A percentile compares a stretch with the other conserved stretches of the same genome.
These are phyloP conservation scores for Caenorhabditis imperialis DNA, from an alignment of 2,888 invertebrate species.

Conservation along the genomic window DNA sequence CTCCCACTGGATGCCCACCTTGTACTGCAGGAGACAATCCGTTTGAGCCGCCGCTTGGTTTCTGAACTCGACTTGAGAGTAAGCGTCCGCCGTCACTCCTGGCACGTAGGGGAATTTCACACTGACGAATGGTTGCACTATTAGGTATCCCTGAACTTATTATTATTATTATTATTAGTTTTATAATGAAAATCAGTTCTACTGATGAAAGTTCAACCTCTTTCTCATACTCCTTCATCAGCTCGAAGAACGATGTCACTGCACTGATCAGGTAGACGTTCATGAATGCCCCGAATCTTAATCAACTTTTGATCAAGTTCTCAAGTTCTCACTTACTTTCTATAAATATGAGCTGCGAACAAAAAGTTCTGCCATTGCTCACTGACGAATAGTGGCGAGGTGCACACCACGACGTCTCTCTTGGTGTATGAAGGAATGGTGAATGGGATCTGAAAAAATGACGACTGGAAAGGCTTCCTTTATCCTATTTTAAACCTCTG, in stretches of 20 bases:
- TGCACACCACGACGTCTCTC: conserved; percentile 59
- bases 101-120: conserved; percentile 46
- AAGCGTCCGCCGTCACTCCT: conserved; percentile 45
- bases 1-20: too few species aligned
- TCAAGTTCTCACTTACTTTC: conserved; percentile 39
- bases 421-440: conserved; percentile 17
- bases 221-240: conserved; percentile 59
- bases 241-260: conserved; percentile 57
- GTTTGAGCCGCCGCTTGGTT: conserved; percentile 63
- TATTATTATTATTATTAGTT: too few species aligned
- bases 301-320: too few species aligned
- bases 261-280: conserved; percentile 60
- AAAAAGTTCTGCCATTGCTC: conserved; percentile 64
- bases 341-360: conserved; percentile 64
- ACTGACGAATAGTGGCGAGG: conserved; percentile 61
- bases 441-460: conserved; percentile 58
- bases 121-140: conserved; percentile 60
- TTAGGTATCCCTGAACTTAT: conserved; percentile 52
- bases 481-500: conserved; percentile 24
- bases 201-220: too few species aligned
- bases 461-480: too few species aligned
- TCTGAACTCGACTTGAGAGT: conserved; percentile 58
- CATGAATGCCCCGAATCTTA: conserved; percentile 60
- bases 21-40: conserved; percentile 62
- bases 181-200: too few species aligned